Evolutionary conservation across 2,113 vertebrate genomes (phyloP).

Genomic region (Burhinus oedicnemus): DNA sequence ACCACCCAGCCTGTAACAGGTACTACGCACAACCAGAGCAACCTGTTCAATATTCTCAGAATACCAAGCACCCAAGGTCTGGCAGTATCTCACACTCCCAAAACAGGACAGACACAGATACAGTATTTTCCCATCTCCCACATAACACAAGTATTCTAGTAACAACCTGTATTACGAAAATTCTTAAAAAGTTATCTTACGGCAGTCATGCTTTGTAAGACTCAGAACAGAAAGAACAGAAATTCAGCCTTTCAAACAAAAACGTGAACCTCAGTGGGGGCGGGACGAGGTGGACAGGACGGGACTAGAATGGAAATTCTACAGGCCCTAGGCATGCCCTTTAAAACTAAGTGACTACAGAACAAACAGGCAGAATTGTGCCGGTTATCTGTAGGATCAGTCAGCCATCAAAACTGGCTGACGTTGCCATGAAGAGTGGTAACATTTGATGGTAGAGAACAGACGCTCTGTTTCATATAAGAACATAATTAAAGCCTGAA

Average conservation of each 20-base stretch:
- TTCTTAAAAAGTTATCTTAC: background rate
- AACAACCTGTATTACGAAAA: background rate
- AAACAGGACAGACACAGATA: background rate
- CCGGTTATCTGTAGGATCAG: background rate
- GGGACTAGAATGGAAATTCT: background rate
- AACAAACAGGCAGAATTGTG: background rate
- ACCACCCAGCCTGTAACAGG: background rate
- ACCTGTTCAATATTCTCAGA: background rate
- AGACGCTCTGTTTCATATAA: background rate
- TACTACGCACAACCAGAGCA: background rate
- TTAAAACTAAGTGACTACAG: background rate
- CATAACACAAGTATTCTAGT: background rate
- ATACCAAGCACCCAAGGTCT: background rate
- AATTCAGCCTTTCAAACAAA: background rate
- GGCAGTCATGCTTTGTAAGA: background rate
- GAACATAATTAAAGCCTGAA: background rate
- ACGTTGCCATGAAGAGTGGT: background rate
- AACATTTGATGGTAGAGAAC: background rate
- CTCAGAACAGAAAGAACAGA: background rate
- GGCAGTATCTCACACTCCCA: background rate
- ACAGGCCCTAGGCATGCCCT: background rate
- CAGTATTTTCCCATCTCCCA: background rate
- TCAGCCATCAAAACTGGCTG: background rate
- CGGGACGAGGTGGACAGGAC: no score
- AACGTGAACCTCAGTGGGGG: accelerated